Evolutionary conservation across 1,140 invertebrate genomes (phyloP).

Genomic region (Sipha flava): DNA sequence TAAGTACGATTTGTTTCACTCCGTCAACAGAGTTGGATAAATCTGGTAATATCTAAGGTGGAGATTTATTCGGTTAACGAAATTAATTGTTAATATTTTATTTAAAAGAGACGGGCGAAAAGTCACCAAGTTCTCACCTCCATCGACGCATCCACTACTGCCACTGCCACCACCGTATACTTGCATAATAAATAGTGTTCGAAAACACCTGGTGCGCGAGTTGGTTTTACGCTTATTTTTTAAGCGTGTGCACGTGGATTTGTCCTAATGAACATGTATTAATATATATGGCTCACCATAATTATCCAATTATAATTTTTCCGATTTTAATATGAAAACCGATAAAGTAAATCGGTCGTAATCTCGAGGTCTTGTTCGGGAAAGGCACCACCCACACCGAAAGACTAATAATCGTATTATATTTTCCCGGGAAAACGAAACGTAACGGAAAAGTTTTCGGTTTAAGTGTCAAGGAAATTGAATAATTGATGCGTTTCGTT

Average conservation of each 20-base stretch:
- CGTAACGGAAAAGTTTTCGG: background rate
- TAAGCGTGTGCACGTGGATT: background rate
- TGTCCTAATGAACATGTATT: background rate
- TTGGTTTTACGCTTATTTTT: background rate
- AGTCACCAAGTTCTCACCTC: background rate
- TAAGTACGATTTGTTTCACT: no score
- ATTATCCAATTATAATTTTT: background rate
- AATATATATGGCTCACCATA: background rate
- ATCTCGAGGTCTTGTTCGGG: no score
- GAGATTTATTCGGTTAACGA: background rate
- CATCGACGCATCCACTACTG: no score
- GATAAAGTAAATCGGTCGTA: background rate
- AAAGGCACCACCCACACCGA: no score
- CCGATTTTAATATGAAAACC: background rate
- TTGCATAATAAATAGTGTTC: constrained; percentile 2
- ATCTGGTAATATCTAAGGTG: background rate
- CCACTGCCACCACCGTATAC: no score
- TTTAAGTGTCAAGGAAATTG: background rate
- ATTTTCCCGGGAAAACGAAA: background rate
- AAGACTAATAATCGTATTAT: no score
- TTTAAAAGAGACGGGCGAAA: background rate
- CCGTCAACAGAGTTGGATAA: background rate
- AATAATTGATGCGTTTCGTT: background rate
- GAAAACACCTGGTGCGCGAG: background rate
- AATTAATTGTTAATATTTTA: constrained; percentile 20